Conservation (phyloP, 2,888 invertebrate genomes). For the Drosophila pseudotakahashii region DNA sequence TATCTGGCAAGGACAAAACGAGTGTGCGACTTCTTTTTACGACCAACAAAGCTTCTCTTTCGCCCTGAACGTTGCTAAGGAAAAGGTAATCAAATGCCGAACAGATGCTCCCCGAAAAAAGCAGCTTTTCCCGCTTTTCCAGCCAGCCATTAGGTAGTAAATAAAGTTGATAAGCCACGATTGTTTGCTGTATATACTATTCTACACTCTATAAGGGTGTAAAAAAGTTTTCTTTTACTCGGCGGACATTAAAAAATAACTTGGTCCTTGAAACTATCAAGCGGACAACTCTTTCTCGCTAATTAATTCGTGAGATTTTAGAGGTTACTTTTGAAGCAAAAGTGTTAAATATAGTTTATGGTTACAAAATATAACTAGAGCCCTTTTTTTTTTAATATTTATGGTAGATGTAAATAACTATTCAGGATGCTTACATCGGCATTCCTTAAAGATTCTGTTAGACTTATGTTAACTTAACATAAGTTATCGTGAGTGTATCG, state of each 20-base stretch:
- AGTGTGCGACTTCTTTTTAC: constrained; percentile 31
- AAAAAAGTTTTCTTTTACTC: constrained; percentile 7
- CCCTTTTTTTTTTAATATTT: too few relatives aligned
- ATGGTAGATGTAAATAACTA: too few relatives aligned
- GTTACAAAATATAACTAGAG: too few relatives aligned
- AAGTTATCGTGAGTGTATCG: too few relatives aligned
- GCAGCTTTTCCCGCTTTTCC: constrained; percentile 3
- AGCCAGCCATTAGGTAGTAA: constrained; percentile 29
- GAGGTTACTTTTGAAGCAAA: not conserved
- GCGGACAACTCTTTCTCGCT: not conserved
- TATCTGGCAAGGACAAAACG: constrained; percentile 33
- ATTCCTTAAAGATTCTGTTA: too few relatives aligned
- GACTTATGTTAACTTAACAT: too few relatives aligned
- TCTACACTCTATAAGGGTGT: not conserved
- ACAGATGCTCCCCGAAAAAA: constrained; percentile 19
- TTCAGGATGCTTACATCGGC: too few relatives aligned
- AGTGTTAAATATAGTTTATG: too few relatives aligned
- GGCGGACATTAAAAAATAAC: constrained; percentile 7
- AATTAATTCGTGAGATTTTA: constrained; percentile 2
- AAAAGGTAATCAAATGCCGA: constrained; percentile 36
- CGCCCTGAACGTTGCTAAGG: not conserved
- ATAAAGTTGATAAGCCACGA: constrained; percentile 37
- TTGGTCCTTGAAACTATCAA: not conserved
- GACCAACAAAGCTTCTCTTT: not conserved
- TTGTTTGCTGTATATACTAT: not conserved